Percentiles rank a stretch among this genome's conserved stretches.
phyloP scores from a whole-genome alignment of 2,888 invertebrate species.

The Papilio protenor region DNA sequence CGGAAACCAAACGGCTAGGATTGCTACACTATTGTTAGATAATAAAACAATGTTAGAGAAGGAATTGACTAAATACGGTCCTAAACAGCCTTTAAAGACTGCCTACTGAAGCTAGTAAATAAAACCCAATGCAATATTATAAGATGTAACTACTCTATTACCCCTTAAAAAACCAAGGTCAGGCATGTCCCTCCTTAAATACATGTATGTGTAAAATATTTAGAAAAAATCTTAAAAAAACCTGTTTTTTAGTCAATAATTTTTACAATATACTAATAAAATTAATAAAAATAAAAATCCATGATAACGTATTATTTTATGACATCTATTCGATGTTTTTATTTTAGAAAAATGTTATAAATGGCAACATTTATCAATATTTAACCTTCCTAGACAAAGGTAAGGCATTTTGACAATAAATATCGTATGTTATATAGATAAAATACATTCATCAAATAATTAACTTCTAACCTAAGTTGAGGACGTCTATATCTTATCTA shows the following conservation, averaged over 20 bases:
- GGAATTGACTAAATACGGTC: not conserved
- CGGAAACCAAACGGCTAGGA: slow-evolving; percentile 3
- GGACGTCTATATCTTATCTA: not conserved
- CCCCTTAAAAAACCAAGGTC: no score
- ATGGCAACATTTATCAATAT: not conserved
- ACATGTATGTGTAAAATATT: no score
- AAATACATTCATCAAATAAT: slow-evolving; percentile 6
- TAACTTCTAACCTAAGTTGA: slow-evolving; percentile 1
- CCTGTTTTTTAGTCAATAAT: no score
- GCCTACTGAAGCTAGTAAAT: no score
- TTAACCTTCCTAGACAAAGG: not conserved
- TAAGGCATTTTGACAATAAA: not conserved
- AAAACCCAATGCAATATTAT: no score
- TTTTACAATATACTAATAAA: no score
- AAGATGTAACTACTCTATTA: no score
- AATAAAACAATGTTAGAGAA: slow-evolving; percentile 5
- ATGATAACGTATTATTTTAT: not conserved
- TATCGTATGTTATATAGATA: not conserved
- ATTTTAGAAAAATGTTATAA: not conserved
- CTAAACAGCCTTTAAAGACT: not conserved
- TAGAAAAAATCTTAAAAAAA: no score
- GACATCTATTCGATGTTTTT: not conserved
- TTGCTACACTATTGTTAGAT: slow-evolving; percentile 19
- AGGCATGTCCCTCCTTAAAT: no score
- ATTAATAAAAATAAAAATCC: no score